Percentiles rank a stretch among this genome's conserved stretches.
Evolutionary conservation across 2,888 invertebrate genomes (phyloP).

Genomic region (Meteorus cinctellus): DNA sequence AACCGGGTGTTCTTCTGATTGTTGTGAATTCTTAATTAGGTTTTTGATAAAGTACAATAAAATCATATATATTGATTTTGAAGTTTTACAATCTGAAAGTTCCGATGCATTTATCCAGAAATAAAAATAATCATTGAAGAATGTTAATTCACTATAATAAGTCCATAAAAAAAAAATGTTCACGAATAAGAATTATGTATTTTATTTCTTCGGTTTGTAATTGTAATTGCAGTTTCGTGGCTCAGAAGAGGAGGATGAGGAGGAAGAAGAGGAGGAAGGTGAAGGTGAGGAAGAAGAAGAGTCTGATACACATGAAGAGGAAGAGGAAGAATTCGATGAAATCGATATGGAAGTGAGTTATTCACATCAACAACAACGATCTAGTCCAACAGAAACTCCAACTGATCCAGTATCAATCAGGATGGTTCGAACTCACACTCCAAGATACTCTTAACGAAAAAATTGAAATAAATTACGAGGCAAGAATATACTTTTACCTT

Average conservation of each 20-base stretch:
- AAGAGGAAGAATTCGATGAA: conserved; percentile 71
- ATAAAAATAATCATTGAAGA: no score
- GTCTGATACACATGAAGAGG: conserved; percentile 71
- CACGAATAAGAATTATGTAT: background rate
- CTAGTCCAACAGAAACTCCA: conserved; percentile 68
- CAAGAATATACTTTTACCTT: background rate
- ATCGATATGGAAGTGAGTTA: conserved; percentile 72
- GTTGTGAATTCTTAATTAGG: no score
- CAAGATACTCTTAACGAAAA: conserved; percentile 58
- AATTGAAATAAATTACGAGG: background rate
- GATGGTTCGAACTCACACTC: conserved; percentile 64
- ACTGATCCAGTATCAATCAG: conserved; percentile 69
- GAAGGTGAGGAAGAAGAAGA: conserved; percentile 71
- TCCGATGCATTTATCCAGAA: no score
- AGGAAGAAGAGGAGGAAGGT: conserved; percentile 70
- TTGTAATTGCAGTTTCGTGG: conserved; percentile 57
- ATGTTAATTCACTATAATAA: no score
- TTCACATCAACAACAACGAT: conserved; percentile 69
- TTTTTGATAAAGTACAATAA: no score
- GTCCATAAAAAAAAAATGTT: no score
- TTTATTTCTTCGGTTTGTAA: conserved; percentile 1
- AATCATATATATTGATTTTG: no score
- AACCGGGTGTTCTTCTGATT: no score
- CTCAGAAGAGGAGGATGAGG: conserved; percentile 69
- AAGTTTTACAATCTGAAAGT: no score